Evolutionary conservation across 2,888 invertebrate genomes (phyloP).

Genomic region (Drosophila nr. perissopoda): DNA sequence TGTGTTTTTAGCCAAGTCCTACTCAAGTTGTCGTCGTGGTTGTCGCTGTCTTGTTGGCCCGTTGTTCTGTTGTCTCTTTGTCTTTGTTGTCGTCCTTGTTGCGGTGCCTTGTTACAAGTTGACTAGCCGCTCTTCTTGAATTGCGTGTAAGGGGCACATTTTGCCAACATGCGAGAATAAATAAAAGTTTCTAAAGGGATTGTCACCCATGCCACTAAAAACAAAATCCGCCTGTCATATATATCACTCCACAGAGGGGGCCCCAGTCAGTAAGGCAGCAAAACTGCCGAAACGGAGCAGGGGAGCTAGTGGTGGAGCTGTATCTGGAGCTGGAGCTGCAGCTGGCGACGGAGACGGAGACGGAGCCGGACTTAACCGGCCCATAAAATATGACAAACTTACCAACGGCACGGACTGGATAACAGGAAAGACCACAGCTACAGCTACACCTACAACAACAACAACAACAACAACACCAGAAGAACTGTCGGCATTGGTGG

Average conservation of each 20-base stretch:
- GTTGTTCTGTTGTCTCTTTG: slow-evolving; percentile 27
- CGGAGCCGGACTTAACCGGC: slow-evolving; percentile 66
- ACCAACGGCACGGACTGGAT: slow-evolving; percentile 68
- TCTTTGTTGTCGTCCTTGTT: slow-evolving; percentile 37
- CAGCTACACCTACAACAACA: slow-evolving; percentile 28
- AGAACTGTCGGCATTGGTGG: slow-evolving; percentile 59
- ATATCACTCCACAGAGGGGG: slow-evolving; percentile 68
- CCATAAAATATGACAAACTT: slow-evolving; percentile 76
- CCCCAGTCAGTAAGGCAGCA: slow-evolving; percentile 22
- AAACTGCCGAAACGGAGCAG: slow-evolving; percentile 23
- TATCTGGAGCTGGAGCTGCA: slow-evolving; percentile 9
- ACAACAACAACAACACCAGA: slow-evolving; percentile 13
- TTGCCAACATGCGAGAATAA: slow-evolving; percentile 76
- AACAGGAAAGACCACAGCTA: slow-evolving; percentile 57
- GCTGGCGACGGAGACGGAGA: slow-evolving; percentile 14
- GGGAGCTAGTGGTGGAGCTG: slow-evolving; percentile 3
- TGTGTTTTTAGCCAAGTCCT: slow-evolving; percentile 16
- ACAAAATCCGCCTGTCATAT: slow-evolving; percentile 76
- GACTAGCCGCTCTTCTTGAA: slow-evolving; percentile 50
- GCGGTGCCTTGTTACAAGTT: slow-evolving; percentile 51
- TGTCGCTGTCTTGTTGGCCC: slow-evolving; percentile 32
- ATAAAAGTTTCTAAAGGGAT: slow-evolving; percentile 75
- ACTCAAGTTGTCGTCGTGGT: slow-evolving; percentile 36
- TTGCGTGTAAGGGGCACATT: slow-evolving; percentile 76
- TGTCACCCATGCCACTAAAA: slow-evolving; percentile 79